A percentile compares a stretch with the other conserved stretches of the same genome.
phyloP scores from a whole-genome alignment of 2,113 vertebrate species.

The Oncorhynchus gorbuscha region DNA sequence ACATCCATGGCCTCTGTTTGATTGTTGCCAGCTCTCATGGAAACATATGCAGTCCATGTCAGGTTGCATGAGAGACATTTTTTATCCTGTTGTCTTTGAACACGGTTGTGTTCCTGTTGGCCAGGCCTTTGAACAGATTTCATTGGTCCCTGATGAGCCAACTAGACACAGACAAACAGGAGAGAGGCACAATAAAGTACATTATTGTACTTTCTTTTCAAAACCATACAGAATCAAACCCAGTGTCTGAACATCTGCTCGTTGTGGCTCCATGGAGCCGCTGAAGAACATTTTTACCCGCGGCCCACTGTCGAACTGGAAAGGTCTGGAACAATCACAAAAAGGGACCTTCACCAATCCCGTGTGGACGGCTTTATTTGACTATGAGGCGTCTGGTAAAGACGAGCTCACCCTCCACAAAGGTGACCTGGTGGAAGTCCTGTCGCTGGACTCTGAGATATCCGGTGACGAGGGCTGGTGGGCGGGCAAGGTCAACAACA shows the following conservation, averaged over 20 bases:
- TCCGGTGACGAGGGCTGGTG: constrained; percentile 91
- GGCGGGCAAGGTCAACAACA: constrained; percentile 87
- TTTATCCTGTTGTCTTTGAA: constrained; percentile 23
- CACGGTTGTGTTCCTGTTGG: constrained; percentile 43
- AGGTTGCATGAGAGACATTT: constrained; percentile 41
- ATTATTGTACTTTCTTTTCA: constrained; percentile 72
- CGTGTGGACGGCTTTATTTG: constrained; percentile 85
- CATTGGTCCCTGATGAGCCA: constrained; percentile 71
- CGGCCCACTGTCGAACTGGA: constrained; percentile 79
- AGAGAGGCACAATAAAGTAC: constrained; percentile 70
- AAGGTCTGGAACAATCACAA: constrained; percentile 69
- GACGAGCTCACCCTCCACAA: constrained; percentile 86
- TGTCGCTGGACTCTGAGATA: constrained; percentile 86
- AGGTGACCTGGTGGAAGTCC: constrained; percentile 84
- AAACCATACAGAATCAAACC: constrained; percentile 50
- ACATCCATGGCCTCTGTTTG: constrained; percentile 2
- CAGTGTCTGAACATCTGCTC: constrained; percentile 46
- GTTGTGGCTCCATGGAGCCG: constrained; percentile 79
- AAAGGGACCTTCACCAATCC: constrained; percentile 82
- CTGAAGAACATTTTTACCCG: constrained; percentile 84
- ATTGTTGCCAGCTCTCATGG: constrained; percentile 28
- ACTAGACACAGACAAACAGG: constrained; percentile 68
- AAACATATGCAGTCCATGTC: constrained; percentile 23
- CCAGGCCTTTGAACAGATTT: constrained; percentile 49
- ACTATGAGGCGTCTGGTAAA: constrained; percentile 84